Evolutionary conservation across 2,888 invertebrate genomes (phyloP).

Genomic region (Ctenicera cuprea): DNA sequence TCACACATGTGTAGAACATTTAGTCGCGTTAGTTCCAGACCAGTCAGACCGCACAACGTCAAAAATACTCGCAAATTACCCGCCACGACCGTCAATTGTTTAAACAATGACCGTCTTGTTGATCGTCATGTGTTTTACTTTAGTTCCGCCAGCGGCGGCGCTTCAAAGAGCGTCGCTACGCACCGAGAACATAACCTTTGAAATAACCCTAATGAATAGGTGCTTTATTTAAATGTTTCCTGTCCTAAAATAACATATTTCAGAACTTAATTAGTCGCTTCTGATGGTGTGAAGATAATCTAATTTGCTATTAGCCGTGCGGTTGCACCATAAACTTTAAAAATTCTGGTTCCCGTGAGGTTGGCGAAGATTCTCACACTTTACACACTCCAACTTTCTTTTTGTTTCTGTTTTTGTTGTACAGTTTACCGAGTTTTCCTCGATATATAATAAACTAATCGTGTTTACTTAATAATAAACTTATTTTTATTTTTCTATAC

Average conservation of each 20-base stretch:
- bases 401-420: too few species aligned
- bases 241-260: constrained; percentile 69
- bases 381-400: too few species aligned
- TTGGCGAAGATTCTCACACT: too few species aligned
- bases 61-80: constrained; percentile 67
- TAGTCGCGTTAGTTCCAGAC: constrained; percentile 63
- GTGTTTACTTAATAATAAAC: too few species aligned
- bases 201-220: constrained; percentile 69
- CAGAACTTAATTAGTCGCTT: constrained; percentile 67
- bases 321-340: constrained; percentile 17
- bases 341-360: not conserved
- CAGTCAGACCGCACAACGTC: constrained; percentile 63
- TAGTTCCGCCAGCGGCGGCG: constrained; percentile 68
- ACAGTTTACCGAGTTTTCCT: too few species aligned
- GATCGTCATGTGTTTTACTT: constrained; percentile 68
- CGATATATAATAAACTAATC: too few species aligned
- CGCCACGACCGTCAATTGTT: constrained; percentile 66
- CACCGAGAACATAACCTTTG: constrained; percentile 60
- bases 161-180: constrained; percentile 67
- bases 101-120: constrained; percentile 67
- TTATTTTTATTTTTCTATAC: too few species aligned
- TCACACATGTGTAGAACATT: constrained; percentile 62
- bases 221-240: constrained; percentile 70
- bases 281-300: constrained; percentile 66
- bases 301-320: constrained; percentile 56